Percentiles rank a stretch among this genome's conserved stretches.
Conservation (phyloP, 2,888 invertebrate species). For the Cabera pusaria region DNA sequence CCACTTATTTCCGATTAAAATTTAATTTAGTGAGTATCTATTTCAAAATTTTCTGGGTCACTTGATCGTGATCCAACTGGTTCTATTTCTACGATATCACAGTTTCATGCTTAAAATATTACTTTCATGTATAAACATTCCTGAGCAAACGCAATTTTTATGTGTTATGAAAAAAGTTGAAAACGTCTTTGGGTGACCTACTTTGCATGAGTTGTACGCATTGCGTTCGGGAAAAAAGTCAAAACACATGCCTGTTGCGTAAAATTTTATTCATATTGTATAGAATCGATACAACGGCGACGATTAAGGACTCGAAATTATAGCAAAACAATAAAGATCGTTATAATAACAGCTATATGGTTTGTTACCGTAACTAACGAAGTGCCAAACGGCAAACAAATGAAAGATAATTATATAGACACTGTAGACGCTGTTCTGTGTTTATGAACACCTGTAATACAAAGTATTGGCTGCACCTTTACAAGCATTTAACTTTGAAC, state of each 20-base stretch:
- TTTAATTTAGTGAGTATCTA: no score
- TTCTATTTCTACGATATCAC: conserved; percentile 9
- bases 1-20: no score
- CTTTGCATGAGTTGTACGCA: conserved; percentile 14
- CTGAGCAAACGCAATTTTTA: conserved; percentile 4
- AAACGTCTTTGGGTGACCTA: conserved; percentile 6
- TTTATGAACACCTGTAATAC: no score
- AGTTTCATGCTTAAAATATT: conserved; percentile 6
- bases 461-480: no score
- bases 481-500: no score
- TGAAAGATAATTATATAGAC: no score
- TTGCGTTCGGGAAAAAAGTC: conserved; percentile 14
- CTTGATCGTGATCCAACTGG: conserved; percentile 4
- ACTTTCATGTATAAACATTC: conserved; percentile 1
- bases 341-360: no score
- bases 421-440: no score
- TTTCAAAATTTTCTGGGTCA: conserved; percentile 20
- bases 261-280: conserved; percentile 29
- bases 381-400: no score
- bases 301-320: no score
- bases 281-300: conserved; percentile 15
- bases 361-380: no score
- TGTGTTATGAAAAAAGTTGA: conserved; percentile 12
- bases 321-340: no score
- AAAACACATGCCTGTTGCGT: conserved; percentile 8